A percentile compares a stretch with the other conserved stretches of the same genome.
Conservation (phyloP, 1,140 invertebrate genomes). For the Chelonus insularis region DNA sequence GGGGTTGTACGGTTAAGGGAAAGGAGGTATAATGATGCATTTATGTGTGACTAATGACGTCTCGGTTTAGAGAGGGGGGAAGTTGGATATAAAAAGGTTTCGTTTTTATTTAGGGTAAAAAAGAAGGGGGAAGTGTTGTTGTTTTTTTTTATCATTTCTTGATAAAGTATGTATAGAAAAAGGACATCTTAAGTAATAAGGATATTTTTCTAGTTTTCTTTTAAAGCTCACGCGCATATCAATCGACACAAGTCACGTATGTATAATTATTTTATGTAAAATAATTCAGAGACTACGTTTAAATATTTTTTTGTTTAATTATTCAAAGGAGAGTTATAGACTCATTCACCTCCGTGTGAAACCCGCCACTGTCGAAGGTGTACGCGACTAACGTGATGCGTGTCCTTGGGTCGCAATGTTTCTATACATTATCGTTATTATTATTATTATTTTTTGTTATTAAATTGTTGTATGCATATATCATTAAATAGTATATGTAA, state of each 20-base stretch:
- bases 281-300: neutral
- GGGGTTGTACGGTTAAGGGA: neutral
- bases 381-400: conserved; percentile 5
- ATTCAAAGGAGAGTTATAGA: too few species aligned
- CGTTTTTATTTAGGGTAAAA: too few species aligned
- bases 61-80: neutral
- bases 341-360: conserved; percentile 12
- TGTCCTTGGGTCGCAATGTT: neutral
- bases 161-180: too few species aligned
- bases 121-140: too few species aligned
- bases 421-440: conserved; percentile 8
- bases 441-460: conserved; percentile 25
- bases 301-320: conserved; percentile 13
- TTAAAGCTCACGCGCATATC: neutral
- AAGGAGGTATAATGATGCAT: conserved; percentile 2
- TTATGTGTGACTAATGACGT: conserved; percentile 5
- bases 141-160: too few species aligned
- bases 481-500: too few species aligned
- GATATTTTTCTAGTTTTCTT: neutral
- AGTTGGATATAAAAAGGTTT: too few species aligned
- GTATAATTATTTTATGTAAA: neutral
- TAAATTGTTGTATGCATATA: too few species aligned
- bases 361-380: too few species aligned
- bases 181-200: too few species aligned
- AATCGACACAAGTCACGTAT: neutral